Evolutionary conservation across 2,113 vertebrate species (phyloP).

Genomic region (Pollimyrus isidori): DNA sequence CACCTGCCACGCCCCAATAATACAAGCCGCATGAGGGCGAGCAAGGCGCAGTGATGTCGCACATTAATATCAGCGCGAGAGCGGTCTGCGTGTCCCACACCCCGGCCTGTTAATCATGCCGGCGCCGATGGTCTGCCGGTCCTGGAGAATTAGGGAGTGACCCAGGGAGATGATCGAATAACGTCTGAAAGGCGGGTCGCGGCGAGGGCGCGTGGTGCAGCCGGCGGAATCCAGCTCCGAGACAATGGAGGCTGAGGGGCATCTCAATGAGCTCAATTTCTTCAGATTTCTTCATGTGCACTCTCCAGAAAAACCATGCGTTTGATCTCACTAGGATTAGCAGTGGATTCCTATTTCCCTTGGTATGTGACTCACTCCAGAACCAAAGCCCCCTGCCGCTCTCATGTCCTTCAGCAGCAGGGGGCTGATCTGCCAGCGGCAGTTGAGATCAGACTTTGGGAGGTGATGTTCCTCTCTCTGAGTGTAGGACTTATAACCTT

Average conservation of each 20-base stretch:
- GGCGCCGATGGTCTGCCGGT: background rate
- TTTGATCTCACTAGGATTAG: background rate
- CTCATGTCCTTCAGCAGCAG: background rate
- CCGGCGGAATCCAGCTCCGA: background rate
- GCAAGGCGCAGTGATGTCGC: background rate
- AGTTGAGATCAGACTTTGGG: background rate
- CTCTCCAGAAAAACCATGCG: background rate
- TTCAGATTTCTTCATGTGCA: background rate
- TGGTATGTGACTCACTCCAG: background rate
- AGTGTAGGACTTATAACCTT: background rate
- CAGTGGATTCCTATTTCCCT: background rate
- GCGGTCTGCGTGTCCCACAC: background rate
- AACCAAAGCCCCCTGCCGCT: background rate
- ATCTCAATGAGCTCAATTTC: background rate
- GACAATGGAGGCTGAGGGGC: background rate
- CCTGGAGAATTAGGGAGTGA: conserved; percentile 6
- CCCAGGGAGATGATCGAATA: background rate
- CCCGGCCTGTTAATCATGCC: background rate
- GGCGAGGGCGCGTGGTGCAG: background rate
- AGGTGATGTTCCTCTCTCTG: background rate
- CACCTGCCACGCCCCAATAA: background rate
- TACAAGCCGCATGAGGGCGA: background rate
- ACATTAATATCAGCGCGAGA: background rate
- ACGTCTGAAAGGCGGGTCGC: background rate
- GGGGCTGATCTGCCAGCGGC: background rate